Evolutionary conservation across 2,113 vertebrate species (phyloP).

Genomic region (Mirounga angustirostris): DNA sequence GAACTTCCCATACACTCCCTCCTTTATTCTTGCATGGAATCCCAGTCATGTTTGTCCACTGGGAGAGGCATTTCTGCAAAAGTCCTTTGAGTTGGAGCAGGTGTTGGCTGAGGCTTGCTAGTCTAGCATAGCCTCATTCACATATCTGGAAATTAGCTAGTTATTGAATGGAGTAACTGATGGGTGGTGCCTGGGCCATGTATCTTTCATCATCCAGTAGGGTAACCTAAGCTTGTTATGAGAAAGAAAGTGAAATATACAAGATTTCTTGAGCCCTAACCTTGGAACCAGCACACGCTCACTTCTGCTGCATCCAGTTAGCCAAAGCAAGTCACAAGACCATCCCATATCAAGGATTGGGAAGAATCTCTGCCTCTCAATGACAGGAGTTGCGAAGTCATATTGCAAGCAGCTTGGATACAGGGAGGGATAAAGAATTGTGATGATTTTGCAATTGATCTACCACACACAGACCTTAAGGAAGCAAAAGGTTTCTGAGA

Average conservation of each 20-base stretch:
- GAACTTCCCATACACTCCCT: neutral
- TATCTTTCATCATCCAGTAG: neutral
- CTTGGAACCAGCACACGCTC: neutral
- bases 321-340: neutral
- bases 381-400: neutral
- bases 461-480: neutral
- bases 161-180: neutral
- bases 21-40: neutral
- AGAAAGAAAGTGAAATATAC: neutral
- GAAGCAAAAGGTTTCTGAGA: conserved; percentile 25
- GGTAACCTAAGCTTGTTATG: neutral
- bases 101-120: neutral
- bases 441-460: neutral
- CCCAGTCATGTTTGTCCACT: neutral
- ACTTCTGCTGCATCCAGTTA: neutral
- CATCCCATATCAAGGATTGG: neutral
- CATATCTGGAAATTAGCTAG: neutral
- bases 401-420: neutral
- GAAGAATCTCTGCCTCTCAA: neutral
- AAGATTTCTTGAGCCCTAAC: neutral
- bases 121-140: neutral
- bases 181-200: no score
- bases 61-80: neutral
- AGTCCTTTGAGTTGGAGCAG: neutral
- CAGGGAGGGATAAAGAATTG: neutral